phyloP scores from a whole-genome alignment of 1,140 invertebrate species.

The Hypothenemus hampei region DNA sequence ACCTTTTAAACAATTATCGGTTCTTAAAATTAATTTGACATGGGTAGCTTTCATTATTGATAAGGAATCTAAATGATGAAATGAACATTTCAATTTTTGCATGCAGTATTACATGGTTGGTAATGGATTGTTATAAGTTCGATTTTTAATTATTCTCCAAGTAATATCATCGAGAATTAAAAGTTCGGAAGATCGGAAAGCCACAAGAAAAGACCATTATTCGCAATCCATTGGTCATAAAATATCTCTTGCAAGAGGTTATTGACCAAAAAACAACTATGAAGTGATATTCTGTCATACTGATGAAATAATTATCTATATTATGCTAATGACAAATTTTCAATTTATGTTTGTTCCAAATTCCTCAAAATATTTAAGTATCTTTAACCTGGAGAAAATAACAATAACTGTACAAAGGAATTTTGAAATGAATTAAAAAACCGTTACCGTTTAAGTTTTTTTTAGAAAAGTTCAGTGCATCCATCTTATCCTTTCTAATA shows the following conservation, averaged over 20 bases:
- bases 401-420: neutral
- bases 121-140: neutral
- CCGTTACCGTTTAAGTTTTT: neutral
- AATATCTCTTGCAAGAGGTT: neutral
- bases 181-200: neutral
- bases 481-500: neutral
- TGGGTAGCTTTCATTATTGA: neutral
- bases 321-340: neutral
- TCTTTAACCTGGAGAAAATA: neutral
- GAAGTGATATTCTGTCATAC: neutral
- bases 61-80: neutral
- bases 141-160: neutral
- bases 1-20: neutral
- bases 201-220: neutral
- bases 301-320: too few species aligned
- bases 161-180: neutral
- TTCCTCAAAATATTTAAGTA: neutral
- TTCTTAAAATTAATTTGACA: neutral
- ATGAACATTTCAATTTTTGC: neutral
- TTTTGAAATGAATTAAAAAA: neutral
- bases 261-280: neutral
- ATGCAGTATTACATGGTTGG: neutral
- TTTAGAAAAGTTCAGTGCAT: neutral
- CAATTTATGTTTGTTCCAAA: neutral
- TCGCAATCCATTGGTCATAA: neutral